Percentiles rank a stretch among this genome's conserved stretches.
Conservation (phyloP, 1,140 invertebrate genomes). For the Gryllus bimaculatus region DNA sequence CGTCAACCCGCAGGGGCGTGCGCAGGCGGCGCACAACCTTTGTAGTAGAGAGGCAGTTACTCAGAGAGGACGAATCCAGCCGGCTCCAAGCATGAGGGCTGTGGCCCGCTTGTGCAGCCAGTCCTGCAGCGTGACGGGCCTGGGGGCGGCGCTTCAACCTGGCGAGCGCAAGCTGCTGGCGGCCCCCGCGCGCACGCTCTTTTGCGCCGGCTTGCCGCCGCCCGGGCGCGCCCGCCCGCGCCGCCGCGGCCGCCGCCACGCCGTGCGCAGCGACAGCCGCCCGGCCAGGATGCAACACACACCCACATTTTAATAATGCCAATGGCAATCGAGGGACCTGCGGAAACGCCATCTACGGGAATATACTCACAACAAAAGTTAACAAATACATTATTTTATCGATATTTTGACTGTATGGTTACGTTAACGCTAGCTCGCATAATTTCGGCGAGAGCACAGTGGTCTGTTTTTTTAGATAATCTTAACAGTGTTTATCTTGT, state of each 20-base stretch:
- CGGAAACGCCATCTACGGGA: no score
- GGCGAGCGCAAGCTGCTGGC: conserved; percentile 52
- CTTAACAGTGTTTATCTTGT: no score
- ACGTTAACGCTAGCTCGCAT: no score
- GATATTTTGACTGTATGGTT: no score
- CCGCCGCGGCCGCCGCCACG: not conserved
- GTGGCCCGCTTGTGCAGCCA: conserved; percentile 89
- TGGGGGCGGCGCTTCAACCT: conserved; percentile 62
- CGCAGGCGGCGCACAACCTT: conserved; percentile 55
- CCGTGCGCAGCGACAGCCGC: not conserved
- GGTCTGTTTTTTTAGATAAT: no score
- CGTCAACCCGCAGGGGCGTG: not conserved
- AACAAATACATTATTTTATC: no score
- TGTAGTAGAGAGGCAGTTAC: conserved; percentile 91
- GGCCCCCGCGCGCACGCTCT: conserved; percentile 6
- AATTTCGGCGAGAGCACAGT: no score
- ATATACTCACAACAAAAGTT: no score
- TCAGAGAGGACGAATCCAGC: conserved; percentile 88
- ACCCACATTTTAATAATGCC: no score
- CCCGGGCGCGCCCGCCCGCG: not conserved
- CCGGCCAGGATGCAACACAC: not conserved
- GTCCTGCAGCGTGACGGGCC: conserved; percentile 74
- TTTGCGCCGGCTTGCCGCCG: conserved; percentile 13
- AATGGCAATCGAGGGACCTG: no score
- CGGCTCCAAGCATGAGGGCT: conserved; percentile 90